phyloP scores from a whole-genome alignment of 2,888 invertebrate genomes.

The Bembecia ichneumoniformis region DNA sequence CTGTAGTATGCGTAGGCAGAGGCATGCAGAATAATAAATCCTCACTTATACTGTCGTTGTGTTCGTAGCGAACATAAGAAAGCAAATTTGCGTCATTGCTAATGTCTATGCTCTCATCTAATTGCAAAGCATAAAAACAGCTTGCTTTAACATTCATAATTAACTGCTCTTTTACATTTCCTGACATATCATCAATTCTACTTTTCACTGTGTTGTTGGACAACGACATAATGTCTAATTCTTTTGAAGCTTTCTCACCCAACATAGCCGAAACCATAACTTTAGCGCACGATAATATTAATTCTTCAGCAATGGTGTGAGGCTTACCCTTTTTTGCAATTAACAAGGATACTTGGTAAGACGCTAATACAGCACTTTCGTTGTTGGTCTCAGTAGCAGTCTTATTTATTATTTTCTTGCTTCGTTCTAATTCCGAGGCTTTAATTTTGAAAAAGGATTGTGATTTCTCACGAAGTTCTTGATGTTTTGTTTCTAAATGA shows the following conservation, averaged over 20 bases:
- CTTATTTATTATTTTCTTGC: constrained; percentile 8
- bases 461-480: constrained; percentile 3
- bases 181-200: constrained; percentile 9
- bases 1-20: not conserved
- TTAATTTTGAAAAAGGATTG: constrained; percentile 10
- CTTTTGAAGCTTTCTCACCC: constrained; percentile 10
- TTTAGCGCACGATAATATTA: not conserved
- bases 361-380: constrained; percentile 2
- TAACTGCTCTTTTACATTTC: constrained; percentile 10
- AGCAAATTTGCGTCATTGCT: not conserved
- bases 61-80: not conserved
- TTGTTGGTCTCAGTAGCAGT: constrained; percentile 5
- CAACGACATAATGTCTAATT: constrained; percentile 1
- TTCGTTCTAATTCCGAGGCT: constrained; percentile 7
- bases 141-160: constrained; percentile 11
- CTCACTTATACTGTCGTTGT: not conserved
- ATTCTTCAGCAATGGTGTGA: not conserved
- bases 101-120: not conserved
- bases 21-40: not conserved
- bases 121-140: constrained; percentile 4
- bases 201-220: not conserved
- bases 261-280: constrained; percentile 4
- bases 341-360: constrained; percentile 1
- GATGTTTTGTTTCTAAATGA: constrained; percentile 2
- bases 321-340: constrained; percentile 1